These are phyloP conservation scores for Pipa parva DNA, from an alignment of 2,113 vertebrate genomes.

Conservation along the genomic window DNA sequence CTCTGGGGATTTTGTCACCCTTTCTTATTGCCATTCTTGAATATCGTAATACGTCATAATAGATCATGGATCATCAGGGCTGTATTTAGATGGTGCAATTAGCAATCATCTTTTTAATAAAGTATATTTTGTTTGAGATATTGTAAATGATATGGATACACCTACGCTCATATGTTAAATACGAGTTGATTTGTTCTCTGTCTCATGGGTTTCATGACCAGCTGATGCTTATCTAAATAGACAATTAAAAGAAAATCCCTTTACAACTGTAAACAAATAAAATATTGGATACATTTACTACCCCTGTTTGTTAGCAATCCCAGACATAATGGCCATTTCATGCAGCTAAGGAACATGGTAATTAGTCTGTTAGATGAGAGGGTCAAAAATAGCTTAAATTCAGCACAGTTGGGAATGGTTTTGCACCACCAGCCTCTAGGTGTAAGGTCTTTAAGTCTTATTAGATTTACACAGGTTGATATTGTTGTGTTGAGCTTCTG, in stretches of 20 bases:
- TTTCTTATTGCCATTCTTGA: neutral
- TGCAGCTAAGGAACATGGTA: neutral
- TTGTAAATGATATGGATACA: too few species aligned
- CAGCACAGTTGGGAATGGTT: constrained; percentile 29
- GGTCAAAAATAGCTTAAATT: constrained; percentile 25
- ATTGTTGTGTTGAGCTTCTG: constrained; percentile 59
- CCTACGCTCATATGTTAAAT: too few species aligned
- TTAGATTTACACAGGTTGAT: constrained; percentile 57
- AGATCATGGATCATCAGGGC: too few species aligned
- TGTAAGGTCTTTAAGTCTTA: constrained; percentile 53
- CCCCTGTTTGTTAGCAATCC: neutral
- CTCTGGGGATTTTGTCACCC: neutral
- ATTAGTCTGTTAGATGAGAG: constrained; percentile 22
- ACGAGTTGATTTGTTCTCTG: too few species aligned
- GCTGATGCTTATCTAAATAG: too few species aligned
- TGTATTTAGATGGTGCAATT: too few species aligned
- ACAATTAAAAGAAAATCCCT: neutral
- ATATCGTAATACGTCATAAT: constrained; percentile 4
- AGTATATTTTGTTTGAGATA: too few species aligned
- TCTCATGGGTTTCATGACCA: too few species aligned
- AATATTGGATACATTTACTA: neutral
- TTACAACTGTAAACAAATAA: neutral
- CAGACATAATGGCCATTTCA: neutral
- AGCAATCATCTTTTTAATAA: too few species aligned
- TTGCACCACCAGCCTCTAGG: constrained; percentile 25